Conservation (phyloP, 2,113 vertebrate genomes). For the Microtus oregoni region DNA sequence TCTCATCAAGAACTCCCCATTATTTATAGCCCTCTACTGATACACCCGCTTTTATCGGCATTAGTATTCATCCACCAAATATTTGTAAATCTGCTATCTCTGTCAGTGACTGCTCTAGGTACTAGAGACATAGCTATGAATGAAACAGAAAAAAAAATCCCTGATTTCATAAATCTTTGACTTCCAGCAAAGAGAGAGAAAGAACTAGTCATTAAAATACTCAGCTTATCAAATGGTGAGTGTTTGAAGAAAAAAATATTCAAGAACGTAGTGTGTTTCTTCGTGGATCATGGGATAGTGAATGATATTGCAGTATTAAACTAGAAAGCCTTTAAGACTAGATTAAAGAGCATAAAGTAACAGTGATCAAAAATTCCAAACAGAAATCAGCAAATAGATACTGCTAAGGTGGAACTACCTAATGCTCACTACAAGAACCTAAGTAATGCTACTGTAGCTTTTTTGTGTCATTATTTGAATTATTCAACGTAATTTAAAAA, state of each 20-base stretch:
- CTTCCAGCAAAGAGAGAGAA: neutral
- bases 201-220: neutral
- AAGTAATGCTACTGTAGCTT: neutral
- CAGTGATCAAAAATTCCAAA: neutral
- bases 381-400: neutral
- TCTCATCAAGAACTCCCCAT: constrained; percentile 16
- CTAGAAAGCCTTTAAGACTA: neutral
- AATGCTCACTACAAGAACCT: neutral
- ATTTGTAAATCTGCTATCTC: neutral
- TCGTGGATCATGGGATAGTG: neutral
- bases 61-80: neutral
- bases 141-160: neutral
- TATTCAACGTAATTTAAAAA: neutral
- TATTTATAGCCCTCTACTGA: neutral
- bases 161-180: neutral
- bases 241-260: neutral
- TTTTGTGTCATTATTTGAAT: neutral
- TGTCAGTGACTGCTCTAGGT: neutral
- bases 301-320: neutral
- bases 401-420: neutral
- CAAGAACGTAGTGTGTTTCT: neutral
- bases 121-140: neutral
- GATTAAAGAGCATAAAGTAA: neutral
- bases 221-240: neutral
- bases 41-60: neutral